Evolutionary conservation across 2,113 vertebrate species (phyloP).

Genomic region (Colius striatus): DNA sequence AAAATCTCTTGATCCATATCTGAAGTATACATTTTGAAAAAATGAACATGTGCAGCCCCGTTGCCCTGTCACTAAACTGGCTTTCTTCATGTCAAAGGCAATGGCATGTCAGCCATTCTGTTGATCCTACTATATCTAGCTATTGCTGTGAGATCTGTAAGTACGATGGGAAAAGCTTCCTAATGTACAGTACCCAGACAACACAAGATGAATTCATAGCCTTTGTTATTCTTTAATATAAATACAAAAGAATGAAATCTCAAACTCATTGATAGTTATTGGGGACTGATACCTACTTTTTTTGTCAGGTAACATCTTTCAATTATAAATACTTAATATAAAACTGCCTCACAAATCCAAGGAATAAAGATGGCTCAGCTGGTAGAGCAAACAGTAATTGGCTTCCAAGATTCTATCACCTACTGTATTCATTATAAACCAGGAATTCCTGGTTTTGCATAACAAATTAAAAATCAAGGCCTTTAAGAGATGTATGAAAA

Average conservation of each 20-base stretch:
- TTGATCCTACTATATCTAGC: neutral
- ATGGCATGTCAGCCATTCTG: neutral
- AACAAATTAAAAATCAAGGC: neutral
- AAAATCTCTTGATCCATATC: neutral
- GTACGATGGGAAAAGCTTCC: neutral
- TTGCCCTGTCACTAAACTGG: neutral
- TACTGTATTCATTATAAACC: neutral
- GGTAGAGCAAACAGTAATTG: neutral
- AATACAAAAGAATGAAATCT: neutral
- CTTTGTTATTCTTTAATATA: neutral
- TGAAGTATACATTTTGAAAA: neutral
- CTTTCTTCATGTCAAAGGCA: neutral
- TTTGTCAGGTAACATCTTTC: neutral
- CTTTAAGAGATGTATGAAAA: neutral
- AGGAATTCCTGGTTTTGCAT: neutral
- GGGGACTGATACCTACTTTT: neutral
- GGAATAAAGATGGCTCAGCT: neutral
- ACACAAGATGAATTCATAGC: neutral
- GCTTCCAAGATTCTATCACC: neutral
- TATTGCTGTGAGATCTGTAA: neutral
- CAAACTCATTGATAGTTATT: neutral
- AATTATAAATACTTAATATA: neutral
- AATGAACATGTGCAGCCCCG: neutral
- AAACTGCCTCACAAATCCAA: neutral
- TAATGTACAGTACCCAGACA: neutral